A percentile compares a stretch with the other conserved stretches of the same genome.
phyloP scores from a whole-genome alignment of 2,797 vertebrate genomes.

The Syngnathus acus region DNA sequence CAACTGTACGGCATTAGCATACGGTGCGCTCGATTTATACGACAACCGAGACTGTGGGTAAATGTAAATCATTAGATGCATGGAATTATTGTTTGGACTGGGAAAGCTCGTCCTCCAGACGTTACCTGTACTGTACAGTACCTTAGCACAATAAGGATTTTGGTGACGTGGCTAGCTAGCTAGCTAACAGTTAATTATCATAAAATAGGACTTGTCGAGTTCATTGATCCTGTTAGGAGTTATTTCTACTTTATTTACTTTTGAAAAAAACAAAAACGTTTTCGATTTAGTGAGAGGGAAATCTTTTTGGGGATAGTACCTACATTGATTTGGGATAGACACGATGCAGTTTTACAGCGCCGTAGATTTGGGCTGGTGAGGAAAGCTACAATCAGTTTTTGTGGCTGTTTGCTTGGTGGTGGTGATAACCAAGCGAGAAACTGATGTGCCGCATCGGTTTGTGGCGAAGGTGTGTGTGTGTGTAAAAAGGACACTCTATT shows the following conservation, averaged over 20 bases:
- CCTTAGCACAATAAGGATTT: too few species aligned
- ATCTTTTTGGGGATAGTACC: conserved; percentile 32
- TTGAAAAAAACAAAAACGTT: too few species aligned
- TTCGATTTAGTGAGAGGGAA: conserved; percentile 38
- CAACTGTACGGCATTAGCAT: conserved; percentile 37
- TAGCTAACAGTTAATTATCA: too few species aligned
- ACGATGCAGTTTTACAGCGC: neutral
- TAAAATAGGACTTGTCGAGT: too few species aligned
- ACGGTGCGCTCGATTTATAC: conserved; percentile 39
- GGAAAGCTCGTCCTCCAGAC: conserved; percentile 15
- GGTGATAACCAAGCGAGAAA: neutral
- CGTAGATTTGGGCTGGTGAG: neutral
- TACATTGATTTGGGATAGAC: neutral
- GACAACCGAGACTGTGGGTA: conserved; percentile 25
- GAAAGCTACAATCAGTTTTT: neutral
- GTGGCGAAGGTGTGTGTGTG: conserved; percentile 10
- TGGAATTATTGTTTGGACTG: conserved; percentile 34
- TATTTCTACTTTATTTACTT: too few species aligned
- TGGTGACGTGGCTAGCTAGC: too few species aligned
- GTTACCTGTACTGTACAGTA: too few species aligned
- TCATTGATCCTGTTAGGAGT: too few species aligned
- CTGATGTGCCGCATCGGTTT: neutral
- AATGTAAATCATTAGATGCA: conserved; percentile 46
- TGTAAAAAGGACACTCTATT: conserved; percentile 43
- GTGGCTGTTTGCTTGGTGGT: neutral